Base-by-base conservation (phyloP, 1,140 invertebrate species). In the Vollenhovia emeryi region DNA sequence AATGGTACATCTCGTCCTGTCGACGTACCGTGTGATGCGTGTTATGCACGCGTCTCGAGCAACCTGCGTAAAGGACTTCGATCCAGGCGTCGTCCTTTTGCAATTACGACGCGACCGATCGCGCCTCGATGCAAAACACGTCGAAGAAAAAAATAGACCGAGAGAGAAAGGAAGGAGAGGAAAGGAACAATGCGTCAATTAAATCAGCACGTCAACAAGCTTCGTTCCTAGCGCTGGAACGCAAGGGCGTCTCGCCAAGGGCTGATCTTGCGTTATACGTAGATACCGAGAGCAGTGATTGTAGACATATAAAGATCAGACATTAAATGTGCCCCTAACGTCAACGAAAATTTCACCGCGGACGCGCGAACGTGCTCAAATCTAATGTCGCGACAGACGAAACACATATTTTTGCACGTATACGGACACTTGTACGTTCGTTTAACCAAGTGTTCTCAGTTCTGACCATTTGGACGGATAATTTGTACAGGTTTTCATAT, bases 111-210 rank as follows among this genome's bases (percentile, higher is more conserved):
- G 40, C 57, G 55, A 48, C 55, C 33, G 30, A 75, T 75, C 40
- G 69, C 43, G 15, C 55, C 15, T 84, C 43, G 6, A 13, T 48
- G 36, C 40, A 8, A 74, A 45, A 50, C 3, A 50, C 18, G 15
- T 27, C 7, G 11, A 18, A 33, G 13, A 9, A 50, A 45, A 45
- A 21, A 64, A 50, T 24, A 13, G 11, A 87, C 3, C 50, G 8
- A 40, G 9, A 43, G 7, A 52, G 43, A 24, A 15, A n/a, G n/a
- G 33, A 27, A 76, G 15, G 6, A 27, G 36, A 50, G 36, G 21
- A 64, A 64, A 59, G 36, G 15, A 84, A 83, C 55, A 86, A 88
- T 64, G 78, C 68, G 88, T 89, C 88, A 89, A 89, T 89, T 88
- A 89, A 88, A 88, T 73, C 57, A 83, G 40, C 18, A 21, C 69